phyloP scores from a whole-genome alignment of 2,888 invertebrate genomes.

The Ypsolopha scabrella region DNA sequence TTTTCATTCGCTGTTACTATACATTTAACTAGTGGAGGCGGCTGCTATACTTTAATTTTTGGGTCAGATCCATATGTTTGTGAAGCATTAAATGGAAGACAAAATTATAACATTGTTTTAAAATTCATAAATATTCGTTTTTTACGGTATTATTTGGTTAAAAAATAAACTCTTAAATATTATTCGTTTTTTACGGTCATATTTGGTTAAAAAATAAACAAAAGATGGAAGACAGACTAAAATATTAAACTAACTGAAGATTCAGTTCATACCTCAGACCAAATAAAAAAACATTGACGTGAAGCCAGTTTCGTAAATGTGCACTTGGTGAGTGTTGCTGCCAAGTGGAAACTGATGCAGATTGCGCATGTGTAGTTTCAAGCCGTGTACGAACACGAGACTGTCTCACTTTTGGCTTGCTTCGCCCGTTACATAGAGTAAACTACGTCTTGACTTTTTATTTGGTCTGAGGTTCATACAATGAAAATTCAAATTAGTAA shows the following conservation, averaged over 20 bases:
- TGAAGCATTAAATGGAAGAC: neutral
- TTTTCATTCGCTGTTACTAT: neutral
- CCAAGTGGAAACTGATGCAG: too few species aligned
- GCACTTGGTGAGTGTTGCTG: too few species aligned
- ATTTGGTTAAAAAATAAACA: neutral
- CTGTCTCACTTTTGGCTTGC: too few species aligned
- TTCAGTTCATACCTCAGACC: too few species aligned
- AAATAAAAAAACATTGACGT: too few species aligned
- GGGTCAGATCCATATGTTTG: neutral
- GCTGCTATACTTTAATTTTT: neutral
- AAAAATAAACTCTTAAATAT: neutral
- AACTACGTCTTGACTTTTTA: too few species aligned
- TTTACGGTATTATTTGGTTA: neutral
- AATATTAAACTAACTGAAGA: neutral
- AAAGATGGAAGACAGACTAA: neutral
- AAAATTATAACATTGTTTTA: neutral
- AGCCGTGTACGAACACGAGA: too few species aligned
- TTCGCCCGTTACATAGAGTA: too few species aligned
- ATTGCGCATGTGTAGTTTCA: too few species aligned
- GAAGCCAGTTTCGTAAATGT: too few species aligned
- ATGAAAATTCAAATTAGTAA: neutral
- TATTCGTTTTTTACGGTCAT: neutral
- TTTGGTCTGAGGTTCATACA: too few species aligned
- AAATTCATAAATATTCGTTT: neutral
- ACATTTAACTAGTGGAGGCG: neutral